Evolutionary conservation across 2,797 vertebrate species (phyloP).

Genomic region (Vipera latastei): DNA sequence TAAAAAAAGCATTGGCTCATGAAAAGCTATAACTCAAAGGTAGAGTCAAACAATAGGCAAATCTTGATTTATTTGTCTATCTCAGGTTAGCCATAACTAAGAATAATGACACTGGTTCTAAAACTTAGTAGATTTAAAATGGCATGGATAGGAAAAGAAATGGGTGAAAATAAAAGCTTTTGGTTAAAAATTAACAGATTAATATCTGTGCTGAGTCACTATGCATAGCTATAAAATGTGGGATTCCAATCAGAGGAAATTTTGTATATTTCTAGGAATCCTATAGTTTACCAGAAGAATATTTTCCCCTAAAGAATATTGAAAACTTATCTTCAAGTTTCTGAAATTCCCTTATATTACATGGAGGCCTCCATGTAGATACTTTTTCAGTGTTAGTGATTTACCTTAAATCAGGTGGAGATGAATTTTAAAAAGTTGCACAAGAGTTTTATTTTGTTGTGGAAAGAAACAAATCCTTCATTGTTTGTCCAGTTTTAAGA

Average conservation of each 20-base stretch:
- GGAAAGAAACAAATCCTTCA: background rate
- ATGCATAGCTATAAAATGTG: background rate
- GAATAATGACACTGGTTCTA: slow-evolving; percentile 4
- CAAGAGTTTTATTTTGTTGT: background rate
- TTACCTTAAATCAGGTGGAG: background rate
- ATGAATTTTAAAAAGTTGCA: background rate
- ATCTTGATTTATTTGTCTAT: slow-evolving; percentile 33
- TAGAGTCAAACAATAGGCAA: slow-evolving; percentile 16
- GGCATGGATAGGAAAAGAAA: background rate
- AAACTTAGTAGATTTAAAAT: background rate
- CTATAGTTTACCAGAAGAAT: background rate
- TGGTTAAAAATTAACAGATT: background rate
- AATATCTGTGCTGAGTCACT: background rate
- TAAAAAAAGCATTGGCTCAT: background rate
- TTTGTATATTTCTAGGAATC: background rate
- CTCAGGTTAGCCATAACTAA: slow-evolving; percentile 7
- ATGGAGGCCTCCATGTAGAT: too few relatives aligned
- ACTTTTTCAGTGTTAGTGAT: background rate
- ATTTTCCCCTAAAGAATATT: background rate
- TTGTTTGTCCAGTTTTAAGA: background rate
- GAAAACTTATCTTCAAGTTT: background rate
- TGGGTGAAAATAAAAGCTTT: background rate
- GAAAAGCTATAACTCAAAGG: slow-evolving; percentile 9
- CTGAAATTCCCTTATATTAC: background rate
- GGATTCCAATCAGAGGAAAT: background rate